These are phyloP conservation scores for Struthio camelus DNA, from an alignment of 2,113 vertebrate genomes.

Conservation along the genomic window DNA sequence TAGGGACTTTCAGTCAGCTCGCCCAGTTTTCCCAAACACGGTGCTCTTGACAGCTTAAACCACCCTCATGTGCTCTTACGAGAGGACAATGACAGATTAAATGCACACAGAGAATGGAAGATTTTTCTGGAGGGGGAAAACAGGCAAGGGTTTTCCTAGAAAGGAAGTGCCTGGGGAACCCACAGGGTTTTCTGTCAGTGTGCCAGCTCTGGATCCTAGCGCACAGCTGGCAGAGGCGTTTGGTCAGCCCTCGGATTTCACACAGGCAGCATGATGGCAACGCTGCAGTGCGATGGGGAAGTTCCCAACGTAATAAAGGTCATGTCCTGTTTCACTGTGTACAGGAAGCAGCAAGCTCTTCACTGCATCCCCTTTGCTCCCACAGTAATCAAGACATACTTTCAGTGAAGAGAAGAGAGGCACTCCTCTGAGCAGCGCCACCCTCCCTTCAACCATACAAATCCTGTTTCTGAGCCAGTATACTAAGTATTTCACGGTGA, in stretches of 20 bases:
- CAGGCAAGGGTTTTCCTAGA: neutral
- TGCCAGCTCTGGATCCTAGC: neutral
- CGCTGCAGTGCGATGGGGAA: neutral
- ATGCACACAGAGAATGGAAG: neutral
- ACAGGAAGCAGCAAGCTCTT: neutral
- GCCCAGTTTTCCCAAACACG: neutral
- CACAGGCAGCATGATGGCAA: rapidly evolving
- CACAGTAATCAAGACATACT: neutral
- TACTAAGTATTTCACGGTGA: neutral
- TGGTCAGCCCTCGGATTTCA: neutral
- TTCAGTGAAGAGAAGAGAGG: neutral
- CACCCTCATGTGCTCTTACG: neutral
- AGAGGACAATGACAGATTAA: neutral
- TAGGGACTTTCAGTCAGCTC: neutral
- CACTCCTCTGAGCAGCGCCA: neutral
- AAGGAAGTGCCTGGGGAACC: neutral
- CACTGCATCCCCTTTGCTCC: neutral
- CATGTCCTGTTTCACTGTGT: neutral
- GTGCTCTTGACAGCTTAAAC: constrained; percentile 8
- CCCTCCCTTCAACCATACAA: neutral
- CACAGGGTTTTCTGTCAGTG: neutral
- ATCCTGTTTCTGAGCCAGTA: neutral
- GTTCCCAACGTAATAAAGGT: neutral
- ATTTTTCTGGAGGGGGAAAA: neutral
- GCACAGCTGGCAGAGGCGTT: neutral